phyloP scores from a whole-genome alignment of 1,140 invertebrate species.

The Panagrolaimus sp. region DNA sequence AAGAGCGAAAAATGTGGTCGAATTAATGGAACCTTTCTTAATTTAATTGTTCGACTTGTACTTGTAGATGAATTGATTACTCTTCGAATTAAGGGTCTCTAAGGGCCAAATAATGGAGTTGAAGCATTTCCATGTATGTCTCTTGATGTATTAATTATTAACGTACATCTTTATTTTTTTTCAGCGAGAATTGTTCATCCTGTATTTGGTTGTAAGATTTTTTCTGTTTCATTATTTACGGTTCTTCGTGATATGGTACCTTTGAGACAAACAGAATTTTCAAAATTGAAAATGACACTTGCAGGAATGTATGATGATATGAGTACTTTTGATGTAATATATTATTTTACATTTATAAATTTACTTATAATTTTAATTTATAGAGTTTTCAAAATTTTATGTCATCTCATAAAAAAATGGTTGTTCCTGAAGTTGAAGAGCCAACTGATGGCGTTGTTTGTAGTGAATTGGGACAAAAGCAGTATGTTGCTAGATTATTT shows the following conservation, averaged over 20 bases:
- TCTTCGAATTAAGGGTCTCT: neutral
- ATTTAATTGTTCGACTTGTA: neutral
- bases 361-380: too few species aligned
- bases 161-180: slow-evolving; percentile 5
- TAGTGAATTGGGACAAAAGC: too few species aligned
- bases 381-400: too few species aligned
- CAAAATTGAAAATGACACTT: too few species aligned
- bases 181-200: slow-evolving; percentile 33
- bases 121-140: slow-evolving; percentile 1
- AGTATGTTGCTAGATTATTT: too few species aligned
- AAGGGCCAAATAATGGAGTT: neutral
- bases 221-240: slow-evolving; percentile 25
- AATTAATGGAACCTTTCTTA: neutral
- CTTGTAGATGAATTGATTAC: neutral
- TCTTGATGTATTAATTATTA: neutral
- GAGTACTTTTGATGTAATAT: too few species aligned
- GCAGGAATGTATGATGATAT: too few species aligned
- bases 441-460: too few species aligned
- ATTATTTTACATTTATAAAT: too few species aligned
- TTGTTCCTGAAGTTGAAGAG: too few species aligned
- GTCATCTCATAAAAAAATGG: too few species aligned
- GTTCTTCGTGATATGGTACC: slow-evolving; percentile 26
- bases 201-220: slow-evolving; percentile 30
- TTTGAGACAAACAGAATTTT: neutral
- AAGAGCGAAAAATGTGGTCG: neutral